Conservation (phyloP, 2,113 vertebrate species). For the Butorides virescens region DNA sequence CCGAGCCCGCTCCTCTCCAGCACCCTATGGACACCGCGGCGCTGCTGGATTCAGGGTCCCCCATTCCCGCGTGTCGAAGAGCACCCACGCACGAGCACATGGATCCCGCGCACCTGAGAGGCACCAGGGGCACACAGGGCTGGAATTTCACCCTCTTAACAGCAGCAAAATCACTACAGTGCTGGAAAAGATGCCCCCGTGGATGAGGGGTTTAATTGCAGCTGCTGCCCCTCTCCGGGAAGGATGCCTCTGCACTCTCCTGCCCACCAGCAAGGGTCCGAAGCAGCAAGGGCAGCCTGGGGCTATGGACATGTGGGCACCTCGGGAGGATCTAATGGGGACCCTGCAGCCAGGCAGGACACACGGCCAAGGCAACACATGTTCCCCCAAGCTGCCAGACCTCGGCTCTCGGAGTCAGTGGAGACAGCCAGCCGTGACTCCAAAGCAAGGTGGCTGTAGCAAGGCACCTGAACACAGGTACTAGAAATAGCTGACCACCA, state of each 20-base stretch:
- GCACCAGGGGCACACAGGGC: background rate
- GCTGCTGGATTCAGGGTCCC: background rate
- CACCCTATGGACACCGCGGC: fast-evolving
- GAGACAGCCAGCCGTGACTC: background rate
- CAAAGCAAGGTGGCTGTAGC: background rate
- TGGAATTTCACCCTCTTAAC: background rate
- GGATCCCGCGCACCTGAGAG: background rate
- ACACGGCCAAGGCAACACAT: no score
- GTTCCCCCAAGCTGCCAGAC: background rate
- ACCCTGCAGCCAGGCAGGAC: background rate
- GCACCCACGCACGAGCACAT: no score
- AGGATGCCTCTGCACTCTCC: background rate
- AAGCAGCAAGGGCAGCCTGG: background rate
- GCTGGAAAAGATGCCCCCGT: background rate
- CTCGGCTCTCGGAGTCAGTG: background rate
- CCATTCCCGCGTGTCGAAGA: background rate
- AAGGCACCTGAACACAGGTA: background rate
- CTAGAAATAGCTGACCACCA: background rate
- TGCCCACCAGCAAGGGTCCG: background rate
- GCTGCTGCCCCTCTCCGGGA: background rate
- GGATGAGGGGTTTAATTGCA: background rate
- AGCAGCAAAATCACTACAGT: background rate
- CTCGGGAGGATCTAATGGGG: background rate
- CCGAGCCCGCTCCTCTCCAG: background rate
- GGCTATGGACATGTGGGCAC: background rate